A percentile compares a stretch with the other conserved stretches of the same genome.
Evolutionary conservation across 1,140 invertebrate genomes (phyloP).

Genomic region (Laodelphax striatellus): DNA sequence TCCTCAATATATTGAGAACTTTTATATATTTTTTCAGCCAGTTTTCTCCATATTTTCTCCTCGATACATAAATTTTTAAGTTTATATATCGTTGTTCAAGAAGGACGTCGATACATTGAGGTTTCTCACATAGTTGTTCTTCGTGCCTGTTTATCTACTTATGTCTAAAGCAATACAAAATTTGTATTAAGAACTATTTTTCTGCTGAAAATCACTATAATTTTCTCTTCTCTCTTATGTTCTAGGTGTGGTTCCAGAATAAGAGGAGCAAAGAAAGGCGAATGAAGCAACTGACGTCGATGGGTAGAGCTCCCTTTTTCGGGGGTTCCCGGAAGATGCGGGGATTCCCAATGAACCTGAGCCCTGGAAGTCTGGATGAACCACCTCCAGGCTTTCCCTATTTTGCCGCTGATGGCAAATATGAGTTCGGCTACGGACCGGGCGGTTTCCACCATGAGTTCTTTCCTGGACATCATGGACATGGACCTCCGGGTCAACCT

Average conservation of each 20-base stretch:
- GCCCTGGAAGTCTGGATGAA: constrained; percentile 67
- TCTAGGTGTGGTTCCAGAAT: constrained; percentile 99
- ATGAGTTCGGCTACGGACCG: constrained; percentile 79
- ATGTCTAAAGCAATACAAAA: no score
- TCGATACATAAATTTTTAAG: no score
- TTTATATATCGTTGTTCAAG: no score
- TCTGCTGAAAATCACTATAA: no score
- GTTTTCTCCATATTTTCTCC: no score
- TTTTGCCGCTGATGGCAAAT: constrained; percentile 74
- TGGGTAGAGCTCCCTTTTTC: constrained; percentile 84
- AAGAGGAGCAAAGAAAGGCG: constrained; percentile 94
- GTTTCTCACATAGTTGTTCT: no score
- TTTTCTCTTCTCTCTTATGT: constrained; percentile 1
- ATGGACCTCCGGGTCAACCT: constrained; percentile 43
- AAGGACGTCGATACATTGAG: no score
- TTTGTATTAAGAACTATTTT: no score
- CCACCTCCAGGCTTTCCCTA: constrained; percentile 70
- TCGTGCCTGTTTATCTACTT: no score
- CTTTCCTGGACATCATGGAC: constrained; percentile 63
- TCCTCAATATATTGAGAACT: no score
- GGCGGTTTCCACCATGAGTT: constrained; percentile 83
- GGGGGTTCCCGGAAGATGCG: constrained; percentile 80
- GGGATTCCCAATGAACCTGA: constrained; percentile 79
- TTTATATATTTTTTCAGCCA: no score
- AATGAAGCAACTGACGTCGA: constrained; percentile 81